Percentiles rank a stretch among this genome's conserved stretches.
phyloP scores from a whole-genome alignment of 2,113 vertebrate genomes.

The Cygnus buccinator region DNA sequence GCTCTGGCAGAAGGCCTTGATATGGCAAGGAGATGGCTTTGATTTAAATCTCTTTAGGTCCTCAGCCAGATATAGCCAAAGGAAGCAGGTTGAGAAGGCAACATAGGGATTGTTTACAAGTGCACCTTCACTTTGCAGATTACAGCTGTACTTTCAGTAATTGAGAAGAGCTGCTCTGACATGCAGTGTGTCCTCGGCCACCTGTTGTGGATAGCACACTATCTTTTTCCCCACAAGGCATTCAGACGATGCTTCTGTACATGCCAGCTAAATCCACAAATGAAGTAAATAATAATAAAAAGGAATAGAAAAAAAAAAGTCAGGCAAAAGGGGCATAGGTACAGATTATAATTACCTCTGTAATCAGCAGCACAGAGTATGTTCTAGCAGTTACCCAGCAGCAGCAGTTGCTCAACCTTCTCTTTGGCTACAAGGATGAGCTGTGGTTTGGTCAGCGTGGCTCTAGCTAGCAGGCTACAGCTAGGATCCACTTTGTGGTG shows the following conservation, averaged over 20 bases:
- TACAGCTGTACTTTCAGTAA: background rate
- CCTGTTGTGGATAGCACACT: background rate
- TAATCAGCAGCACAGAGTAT: background rate
- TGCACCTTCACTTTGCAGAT: background rate
- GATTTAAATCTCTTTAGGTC: background rate
- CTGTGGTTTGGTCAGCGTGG: background rate
- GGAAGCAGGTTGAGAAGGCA: background rate
- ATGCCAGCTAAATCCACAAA: background rate
- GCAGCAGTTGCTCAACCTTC: background rate
- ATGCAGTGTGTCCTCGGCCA: background rate
- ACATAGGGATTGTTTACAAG: background rate
- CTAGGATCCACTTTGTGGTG: background rate
- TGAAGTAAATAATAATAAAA: background rate
- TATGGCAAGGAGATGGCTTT: background rate
- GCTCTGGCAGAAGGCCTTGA: background rate
- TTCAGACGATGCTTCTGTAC: background rate
- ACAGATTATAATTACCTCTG: background rate
- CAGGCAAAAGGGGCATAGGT: background rate
- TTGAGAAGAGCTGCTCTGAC: background rate
- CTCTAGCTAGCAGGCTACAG: background rate
- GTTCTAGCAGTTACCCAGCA: background rate
- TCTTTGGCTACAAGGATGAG: background rate
- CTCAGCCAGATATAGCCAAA: background rate
- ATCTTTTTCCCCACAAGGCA: background rate
- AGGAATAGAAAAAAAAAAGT: background rate